Evolutionary conservation across 2,888 invertebrate genomes (phyloP).

Genomic region (Epinotia bilunana): DNA sequence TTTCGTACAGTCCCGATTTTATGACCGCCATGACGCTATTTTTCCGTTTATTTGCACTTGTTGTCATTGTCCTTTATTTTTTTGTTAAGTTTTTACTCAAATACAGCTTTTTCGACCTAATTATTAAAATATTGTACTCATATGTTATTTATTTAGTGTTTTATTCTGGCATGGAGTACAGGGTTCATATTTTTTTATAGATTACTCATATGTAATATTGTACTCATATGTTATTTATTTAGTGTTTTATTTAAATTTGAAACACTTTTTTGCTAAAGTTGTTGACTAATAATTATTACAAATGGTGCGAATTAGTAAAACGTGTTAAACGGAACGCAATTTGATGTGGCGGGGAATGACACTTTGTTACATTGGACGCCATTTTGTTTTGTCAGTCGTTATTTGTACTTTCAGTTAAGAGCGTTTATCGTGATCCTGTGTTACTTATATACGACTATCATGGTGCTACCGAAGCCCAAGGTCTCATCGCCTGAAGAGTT

Average conservation of each 20-base stretch:
- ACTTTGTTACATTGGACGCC: no score
- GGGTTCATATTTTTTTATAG: conserved; percentile 1
- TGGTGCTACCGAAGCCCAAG: conserved; percentile 20
- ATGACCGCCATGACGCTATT: conserved; percentile 3
- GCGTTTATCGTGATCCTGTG: conserved; percentile 17
- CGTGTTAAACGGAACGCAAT: background rate
- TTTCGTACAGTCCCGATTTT: background rate
- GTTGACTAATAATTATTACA: background rate
- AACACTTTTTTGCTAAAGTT: background rate
- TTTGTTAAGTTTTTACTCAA: background rate
- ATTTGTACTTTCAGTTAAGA: conserved; percentile 1
- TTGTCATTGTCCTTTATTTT: conserved; percentile 2
- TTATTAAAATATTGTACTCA: conserved; percentile 4
- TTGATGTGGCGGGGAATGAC: background rate
- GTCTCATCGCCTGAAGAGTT: conserved; percentile 18
- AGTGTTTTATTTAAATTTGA: background rate
- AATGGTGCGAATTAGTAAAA: background rate
- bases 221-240: background rate
- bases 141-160: no score
- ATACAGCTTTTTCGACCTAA: background rate
- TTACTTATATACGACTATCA: conserved; percentile 11
- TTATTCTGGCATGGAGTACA: background rate
- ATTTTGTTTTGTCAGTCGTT: background rate
- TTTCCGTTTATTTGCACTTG: conserved; percentile 5
- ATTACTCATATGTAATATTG: no score